Conservation (phyloP, 2,113 vertebrate genomes). For the Rynchops niger region DNA sequence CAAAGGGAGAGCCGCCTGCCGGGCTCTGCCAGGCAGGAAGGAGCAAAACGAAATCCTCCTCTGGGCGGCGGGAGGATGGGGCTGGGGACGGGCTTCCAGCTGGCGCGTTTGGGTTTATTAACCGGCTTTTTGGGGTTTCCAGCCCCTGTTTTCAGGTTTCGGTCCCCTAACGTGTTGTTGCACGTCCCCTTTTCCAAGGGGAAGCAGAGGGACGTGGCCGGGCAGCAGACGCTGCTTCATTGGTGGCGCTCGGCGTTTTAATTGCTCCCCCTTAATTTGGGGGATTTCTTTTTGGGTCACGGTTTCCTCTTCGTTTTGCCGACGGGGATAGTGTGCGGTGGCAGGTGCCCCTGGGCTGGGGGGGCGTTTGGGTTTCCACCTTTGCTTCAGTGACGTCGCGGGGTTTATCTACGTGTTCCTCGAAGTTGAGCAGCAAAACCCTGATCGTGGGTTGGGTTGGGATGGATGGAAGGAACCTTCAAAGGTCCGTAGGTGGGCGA, state of each 20-base stretch:
- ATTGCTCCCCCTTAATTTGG: not conserved
- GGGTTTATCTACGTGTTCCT: not conserved
- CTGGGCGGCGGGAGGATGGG: not conserved
- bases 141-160: rapidly evolving
- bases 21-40: not conserved
- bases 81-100: not conserved
- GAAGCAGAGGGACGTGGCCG: not conserved
- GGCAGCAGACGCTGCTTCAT: not conserved
- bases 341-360: not conserved
- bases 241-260: no score
- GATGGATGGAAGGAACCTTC: not conserved
- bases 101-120: not conserved
- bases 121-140: not conserved
- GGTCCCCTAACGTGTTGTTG: not conserved
- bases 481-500: not conserved
- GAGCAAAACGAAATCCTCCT: not conserved
- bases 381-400: not conserved
- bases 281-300: not conserved
- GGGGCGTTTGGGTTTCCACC: not conserved
- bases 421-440: not conserved
- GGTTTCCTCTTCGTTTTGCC: not conserved
- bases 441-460: no score
- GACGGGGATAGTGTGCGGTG: not conserved
- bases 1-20: not conserved
- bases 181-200: not conserved